Base-by-base conservation (phyloP, 2,113 vertebrate species). In the Festucalex cinctus region DNA sequence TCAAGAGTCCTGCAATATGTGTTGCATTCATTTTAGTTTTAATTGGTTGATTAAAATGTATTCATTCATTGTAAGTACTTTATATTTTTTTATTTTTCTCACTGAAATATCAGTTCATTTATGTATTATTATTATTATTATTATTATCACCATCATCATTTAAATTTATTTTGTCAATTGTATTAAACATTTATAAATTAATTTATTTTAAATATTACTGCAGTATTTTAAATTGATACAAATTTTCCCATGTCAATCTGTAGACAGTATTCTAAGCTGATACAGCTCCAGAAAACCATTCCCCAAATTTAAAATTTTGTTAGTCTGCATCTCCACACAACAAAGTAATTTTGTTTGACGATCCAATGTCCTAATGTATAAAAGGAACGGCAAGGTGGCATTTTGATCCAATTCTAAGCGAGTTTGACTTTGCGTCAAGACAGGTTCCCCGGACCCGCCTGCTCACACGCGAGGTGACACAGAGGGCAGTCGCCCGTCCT, bases 401-500 rank as follows among this genome's bases (percentile, higher is more conserved):
- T 69, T 53, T 60, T 16, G 62, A 9, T 60, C 2, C 24, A 22
- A 13, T 62, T 20, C 16, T 28, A 1, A 19, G 39, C 8, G 16
- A 26, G 37, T 28, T 22, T 28, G 41, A 46, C n/a, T 32, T 35
- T 36, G 46, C 24, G 3, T 35, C 41, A 48, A 28, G 24, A 19
- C 61, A 63, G 41, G 61, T 41, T 22, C 37, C 36, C 35, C 26
- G 1, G 13, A 16, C 19, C 26, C 63, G 8, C 22, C 62, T 74
- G 72, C 74, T 74, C 69, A 73, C 14, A 35, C 22, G 28, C 17
- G 79, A 84, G 90, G 89, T 91, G 88, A 90, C 57, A 39, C 65
- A 85, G 72, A 88, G 90, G 90, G 91, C 90, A 92, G 76, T 80
- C 8, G 26, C 16, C 16, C 46, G 59, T 75, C 74, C 83, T 59